A percentile compares a stretch with the other conserved stretches of the same genome.
These are phyloP conservation scores for Entomobrya multifasciata DNA, from an alignment of 2,888 invertebrate genomes.

Conservation along the genomic window DNA sequence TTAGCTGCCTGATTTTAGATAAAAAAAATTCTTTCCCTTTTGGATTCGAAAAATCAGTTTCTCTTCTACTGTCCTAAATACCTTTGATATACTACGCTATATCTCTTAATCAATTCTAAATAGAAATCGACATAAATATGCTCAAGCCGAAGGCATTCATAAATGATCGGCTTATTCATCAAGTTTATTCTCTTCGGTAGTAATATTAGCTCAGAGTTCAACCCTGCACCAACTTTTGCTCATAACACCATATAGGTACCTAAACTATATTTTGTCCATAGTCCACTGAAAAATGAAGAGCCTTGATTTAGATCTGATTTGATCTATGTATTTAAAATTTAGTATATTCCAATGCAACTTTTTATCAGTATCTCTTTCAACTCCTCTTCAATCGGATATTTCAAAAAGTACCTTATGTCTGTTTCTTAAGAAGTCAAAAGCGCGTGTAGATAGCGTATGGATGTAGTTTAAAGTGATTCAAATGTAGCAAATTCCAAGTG, in stretches of 20 bases:
- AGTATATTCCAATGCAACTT: too few relatives aligned
- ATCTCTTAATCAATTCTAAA: not conserved
- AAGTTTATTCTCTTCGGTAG: not conserved
- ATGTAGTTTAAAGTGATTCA: too few relatives aligned
- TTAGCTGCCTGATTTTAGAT: constrained; percentile 38
- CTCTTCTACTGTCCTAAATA: constrained; percentile 14
- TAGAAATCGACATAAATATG: not conserved
- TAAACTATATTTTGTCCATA: not conserved
- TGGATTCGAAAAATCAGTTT: too few relatives aligned
- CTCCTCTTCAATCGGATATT: too few relatives aligned
- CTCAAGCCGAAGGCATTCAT: too few relatives aligned
- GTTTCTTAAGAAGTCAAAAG: too few relatives aligned
- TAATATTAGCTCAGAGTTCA: not conserved
- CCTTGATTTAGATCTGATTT: constrained; percentile 18
- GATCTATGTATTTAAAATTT: too few relatives aligned
- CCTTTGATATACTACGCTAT: not conserved
- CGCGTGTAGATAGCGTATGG: too few relatives aligned
- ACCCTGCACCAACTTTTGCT: not conserved
- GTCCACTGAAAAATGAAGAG: constrained; percentile 5
- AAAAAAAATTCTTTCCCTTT: constrained; percentile 7
- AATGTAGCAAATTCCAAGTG: too few relatives aligned
- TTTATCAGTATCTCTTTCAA: too few relatives aligned
- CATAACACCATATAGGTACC: not conserved
- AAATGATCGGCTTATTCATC: too few relatives aligned
- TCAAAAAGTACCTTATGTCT: too few relatives aligned